These are phyloP conservation scores for Trinorchestia longiramus DNA, from an alignment of 1,140 invertebrate genomes.

Conservation along the genomic window DNA sequence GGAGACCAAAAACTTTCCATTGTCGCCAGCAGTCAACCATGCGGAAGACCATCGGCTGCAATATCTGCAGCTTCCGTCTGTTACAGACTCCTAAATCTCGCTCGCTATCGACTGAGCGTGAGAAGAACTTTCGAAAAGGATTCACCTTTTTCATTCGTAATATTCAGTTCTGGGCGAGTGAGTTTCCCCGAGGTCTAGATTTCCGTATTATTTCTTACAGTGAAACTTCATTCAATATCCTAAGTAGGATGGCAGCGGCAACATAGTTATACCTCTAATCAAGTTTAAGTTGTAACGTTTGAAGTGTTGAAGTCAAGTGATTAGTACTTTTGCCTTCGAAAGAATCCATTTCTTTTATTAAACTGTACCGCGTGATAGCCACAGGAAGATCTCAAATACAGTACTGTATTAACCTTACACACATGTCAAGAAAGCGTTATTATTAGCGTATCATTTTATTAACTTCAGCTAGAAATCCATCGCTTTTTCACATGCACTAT, in stretches of 20 bases:
- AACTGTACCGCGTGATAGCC: no score
- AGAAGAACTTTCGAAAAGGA: background rate
- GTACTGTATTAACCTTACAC: no score
- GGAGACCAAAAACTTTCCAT: background rate
- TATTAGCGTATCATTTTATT: no score
- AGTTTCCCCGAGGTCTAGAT: background rate
- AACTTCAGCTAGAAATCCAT: no score
- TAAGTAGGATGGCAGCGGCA: background rate
- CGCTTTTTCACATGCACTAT: no score
- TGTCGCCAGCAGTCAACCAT: background rate
- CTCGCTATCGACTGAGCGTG: conserved; percentile 12
- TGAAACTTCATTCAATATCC: background rate
- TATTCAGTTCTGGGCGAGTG: background rate
- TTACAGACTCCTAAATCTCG: conserved; percentile 40
- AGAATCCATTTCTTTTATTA: no score
- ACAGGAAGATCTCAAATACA: no score
- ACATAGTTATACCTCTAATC: background rate
- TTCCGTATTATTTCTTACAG: background rate
- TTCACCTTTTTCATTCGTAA: background rate
- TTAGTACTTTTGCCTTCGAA: no score
- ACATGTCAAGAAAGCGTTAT: no score
- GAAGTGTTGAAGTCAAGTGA: no score
- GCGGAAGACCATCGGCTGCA: conserved; percentile 43
- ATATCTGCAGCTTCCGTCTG: conserved; percentile 47
- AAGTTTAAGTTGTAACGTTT: no score